Conservation (phyloP, 2,113 vertebrate species). For the Hepsetus odoe region DNA sequence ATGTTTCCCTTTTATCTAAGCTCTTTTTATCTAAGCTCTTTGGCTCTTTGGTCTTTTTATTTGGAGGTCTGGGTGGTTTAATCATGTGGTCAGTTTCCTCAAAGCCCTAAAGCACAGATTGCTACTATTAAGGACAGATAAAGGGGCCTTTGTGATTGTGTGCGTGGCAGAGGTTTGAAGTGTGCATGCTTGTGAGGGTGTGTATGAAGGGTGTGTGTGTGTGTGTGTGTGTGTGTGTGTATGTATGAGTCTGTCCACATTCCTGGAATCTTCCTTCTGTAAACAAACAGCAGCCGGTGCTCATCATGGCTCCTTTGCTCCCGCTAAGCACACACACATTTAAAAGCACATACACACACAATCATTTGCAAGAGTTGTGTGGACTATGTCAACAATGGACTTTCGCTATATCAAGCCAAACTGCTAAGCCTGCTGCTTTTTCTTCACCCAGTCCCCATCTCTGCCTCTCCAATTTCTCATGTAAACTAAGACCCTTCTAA, state of each 20-base stretch:
- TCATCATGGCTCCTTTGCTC: constrained; percentile 43
- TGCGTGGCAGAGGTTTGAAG: background rate
- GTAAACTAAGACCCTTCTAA: background rate
- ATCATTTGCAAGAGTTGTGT: background rate
- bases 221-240: background rate
- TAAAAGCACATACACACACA: constrained; percentile 20
- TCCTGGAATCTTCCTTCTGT: constrained; percentile 42
- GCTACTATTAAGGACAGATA: background rate
- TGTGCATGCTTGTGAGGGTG: background rate
- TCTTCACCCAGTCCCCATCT: background rate
- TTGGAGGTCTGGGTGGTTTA: background rate
- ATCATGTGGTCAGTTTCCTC: constrained; percentile 10
- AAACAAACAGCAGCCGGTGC: constrained; percentile 51
- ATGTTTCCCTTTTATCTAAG: too few relatives aligned
- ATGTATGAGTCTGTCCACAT: background rate
- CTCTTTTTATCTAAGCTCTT: background rate
- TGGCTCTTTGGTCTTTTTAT: background rate
- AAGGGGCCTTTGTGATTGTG: background rate
- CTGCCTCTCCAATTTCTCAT: background rate
- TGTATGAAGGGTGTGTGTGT: background rate
- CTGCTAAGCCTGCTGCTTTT: constrained; percentile 7
- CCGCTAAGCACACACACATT: constrained; percentile 8
- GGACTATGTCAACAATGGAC: constrained; percentile 26
- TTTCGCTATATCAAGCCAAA: constrained; percentile 22
- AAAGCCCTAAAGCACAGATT: background rate